Evolutionary conservation across 2,888 invertebrate genomes (phyloP).

Genomic region (Watsonalla cultraria): DNA sequence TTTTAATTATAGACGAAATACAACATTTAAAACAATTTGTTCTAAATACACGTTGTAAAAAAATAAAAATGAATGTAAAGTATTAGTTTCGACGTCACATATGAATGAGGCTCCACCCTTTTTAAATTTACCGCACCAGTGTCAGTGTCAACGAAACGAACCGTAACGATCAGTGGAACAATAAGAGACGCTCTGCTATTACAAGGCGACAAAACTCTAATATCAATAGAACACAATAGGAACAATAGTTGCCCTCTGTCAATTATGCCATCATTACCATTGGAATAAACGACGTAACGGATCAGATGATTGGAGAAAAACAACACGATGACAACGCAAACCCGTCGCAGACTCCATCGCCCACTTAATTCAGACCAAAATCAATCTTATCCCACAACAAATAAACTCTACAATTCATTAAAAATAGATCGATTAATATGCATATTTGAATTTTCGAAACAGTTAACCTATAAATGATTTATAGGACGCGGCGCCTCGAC

Average conservation of each 20-base stretch:
- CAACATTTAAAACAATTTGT: neutral
- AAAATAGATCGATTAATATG: conserved; percentile 41
- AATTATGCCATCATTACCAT: conserved; percentile 78
- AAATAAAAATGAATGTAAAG: neutral
- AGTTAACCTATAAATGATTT: conserved; percentile 70
- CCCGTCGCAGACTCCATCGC: conserved; percentile 27
- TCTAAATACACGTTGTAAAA: neutral
- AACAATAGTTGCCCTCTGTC: conserved; percentile 76
- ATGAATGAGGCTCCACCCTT: conserved; percentile 64
- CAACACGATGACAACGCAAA: conserved; percentile 60
- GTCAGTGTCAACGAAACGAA: conserved; percentile 48
- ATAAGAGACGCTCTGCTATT: conserved; percentile 62
- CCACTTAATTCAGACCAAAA: conserved; percentile 30
- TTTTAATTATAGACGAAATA: neutral
- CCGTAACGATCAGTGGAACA: conserved; percentile 56
- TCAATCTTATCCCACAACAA: conserved; percentile 38
- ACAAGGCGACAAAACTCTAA: conserved; percentile 76
- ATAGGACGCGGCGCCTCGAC: conserved; percentile 52
- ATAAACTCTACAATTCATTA: conserved; percentile 37
- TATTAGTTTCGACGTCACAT: conserved; percentile 22
- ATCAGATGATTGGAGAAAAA: conserved; percentile 69
- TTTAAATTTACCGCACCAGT: conserved; percentile 53
- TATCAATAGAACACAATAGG: conserved; percentile 73
- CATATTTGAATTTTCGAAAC: conserved; percentile 56
- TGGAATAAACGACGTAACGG: conserved; percentile 72